Evolutionary conservation across 2,888 invertebrate species (phyloP).

Genomic region (Horisme vitalbata): DNA sequence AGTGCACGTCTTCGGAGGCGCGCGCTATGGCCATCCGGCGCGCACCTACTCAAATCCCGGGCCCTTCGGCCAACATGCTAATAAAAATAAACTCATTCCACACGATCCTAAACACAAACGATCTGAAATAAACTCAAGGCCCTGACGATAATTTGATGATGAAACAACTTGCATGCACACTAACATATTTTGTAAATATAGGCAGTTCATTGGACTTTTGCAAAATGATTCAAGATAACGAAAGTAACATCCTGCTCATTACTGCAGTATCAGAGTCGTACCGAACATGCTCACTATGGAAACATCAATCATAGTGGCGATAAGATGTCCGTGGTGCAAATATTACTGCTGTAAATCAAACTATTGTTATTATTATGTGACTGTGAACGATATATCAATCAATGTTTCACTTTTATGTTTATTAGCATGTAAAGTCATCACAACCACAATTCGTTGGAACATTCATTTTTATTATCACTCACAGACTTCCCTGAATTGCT

Average conservation of each 20-base stretch:
- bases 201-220: constrained; percentile 35
- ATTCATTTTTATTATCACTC: constrained; percentile 26
- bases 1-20: constrained; percentile 47
- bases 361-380: constrained; percentile 50
- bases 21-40: constrained; percentile 50
- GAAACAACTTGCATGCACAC: constrained; percentile 17
- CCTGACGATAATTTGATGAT: constrained; percentile 23
- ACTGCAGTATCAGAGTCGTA: constrained; percentile 54
- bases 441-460: constrained; percentile 27
- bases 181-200: constrained; percentile 14
- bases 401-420: constrained; percentile 45
- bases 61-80: constrained; percentile 45
- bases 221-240: constrained; percentile 39
- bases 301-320: constrained; percentile 69
- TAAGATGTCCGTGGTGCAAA: constrained; percentile 65
- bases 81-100: constrained; percentile 40
- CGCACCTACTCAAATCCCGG: constrained; percentile 41
- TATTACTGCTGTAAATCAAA: constrained; percentile 66
- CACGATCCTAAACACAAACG: constrained; percentile 15
- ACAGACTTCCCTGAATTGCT: constrained; percentile 28
- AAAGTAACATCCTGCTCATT: constrained; percentile 53
- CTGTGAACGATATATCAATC: constrained; percentile 52
- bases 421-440: constrained; percentile 39
- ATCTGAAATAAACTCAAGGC: constrained; percentile 37
- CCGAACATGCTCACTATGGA: constrained; percentile 60